Conservation (phyloP, 1,140 invertebrate genomes). For the Sitophilus oryzae region DNA sequence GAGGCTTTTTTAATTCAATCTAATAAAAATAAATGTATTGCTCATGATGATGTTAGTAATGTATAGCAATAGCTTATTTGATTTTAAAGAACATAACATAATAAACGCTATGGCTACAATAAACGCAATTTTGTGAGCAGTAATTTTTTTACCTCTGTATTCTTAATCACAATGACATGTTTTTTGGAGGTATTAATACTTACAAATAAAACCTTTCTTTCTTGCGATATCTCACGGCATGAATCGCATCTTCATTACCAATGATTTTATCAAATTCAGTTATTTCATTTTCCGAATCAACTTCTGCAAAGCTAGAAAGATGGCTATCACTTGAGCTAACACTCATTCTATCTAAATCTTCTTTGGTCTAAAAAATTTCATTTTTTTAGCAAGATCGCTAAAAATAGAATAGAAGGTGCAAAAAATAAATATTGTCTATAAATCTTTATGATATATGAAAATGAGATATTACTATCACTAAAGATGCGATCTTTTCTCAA, state of each 20-base stretch:
- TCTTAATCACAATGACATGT: too few relatives aligned
- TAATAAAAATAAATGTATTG: too few relatives aligned
- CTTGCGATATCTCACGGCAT: conserved; percentile 36
- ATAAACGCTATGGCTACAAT: too few relatives aligned
- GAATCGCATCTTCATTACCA: conserved; percentile 30
- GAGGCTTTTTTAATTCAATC: too few relatives aligned
- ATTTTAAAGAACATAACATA: too few relatives aligned
- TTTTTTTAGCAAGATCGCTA: conserved; percentile 1
- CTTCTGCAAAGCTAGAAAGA: conserved; percentile 38
- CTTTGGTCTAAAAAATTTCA: conserved; percentile 30
- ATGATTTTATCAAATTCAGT: conserved; percentile 37
- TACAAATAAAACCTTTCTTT: conserved; percentile 40
- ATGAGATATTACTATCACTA: conserved; percentile 3
- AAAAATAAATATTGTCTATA: conserved; percentile 1
- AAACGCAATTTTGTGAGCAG: too few relatives aligned
- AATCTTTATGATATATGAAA: neutral
- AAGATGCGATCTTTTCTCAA: too few relatives aligned
- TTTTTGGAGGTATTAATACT: too few relatives aligned
- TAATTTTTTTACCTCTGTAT: too few relatives aligned
- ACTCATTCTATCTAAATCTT: conserved; percentile 41
- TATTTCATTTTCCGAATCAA: conserved; percentile 32
- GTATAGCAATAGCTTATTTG: too few relatives aligned
- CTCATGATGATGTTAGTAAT: too few relatives aligned
- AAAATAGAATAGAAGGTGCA: neutral
- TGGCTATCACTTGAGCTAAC: conserved; percentile 44